Base-by-base conservation (phyloP, 2,113 vertebrate genomes). In the Nesoenas mayeri region DNA sequence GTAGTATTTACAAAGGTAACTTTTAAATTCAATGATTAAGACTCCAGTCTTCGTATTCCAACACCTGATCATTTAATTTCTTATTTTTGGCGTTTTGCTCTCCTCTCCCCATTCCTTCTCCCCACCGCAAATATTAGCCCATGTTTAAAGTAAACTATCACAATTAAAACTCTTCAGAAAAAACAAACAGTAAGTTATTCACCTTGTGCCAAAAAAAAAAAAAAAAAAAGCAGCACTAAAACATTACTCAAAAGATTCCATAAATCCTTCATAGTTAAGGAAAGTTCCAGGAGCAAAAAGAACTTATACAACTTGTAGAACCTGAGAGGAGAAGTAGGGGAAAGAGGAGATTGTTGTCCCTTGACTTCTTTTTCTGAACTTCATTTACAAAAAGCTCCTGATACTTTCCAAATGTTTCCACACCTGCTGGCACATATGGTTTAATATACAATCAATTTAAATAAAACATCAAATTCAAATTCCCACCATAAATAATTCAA, bases 1-100 rank as follows among this genome's bases (percentile, higher is more conserved):
- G 93, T 95, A 94, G 77, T 98, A 98, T 98, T 96, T 98, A 98
- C 97, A 98, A 94, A 93, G 91, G 93, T 74, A 96, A 95, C 94
- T 96, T 93, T 83, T 91, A 75, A 97, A 97, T 96, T 96, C 85
- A 92, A 62, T 64, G 65, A 91, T 91, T 86, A 74, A 80, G 89
- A 95, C 69, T 95, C 89, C 88, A 95, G 82, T 95, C 91, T 95
- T 97, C 79, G 85, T 64, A 85, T 95, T 83, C 77, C 83, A 97
- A 97, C 85, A 96, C n/a, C 62, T 74, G 12, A 70, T 97, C 85
- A 85, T 73, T 47, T 87, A 19, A 74, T 71, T 92, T 95, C 58
- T 88, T 58, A 44, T 75, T 97, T 90, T 93, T 94, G 86, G 93
- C 58, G 1, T 28, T 92, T 93, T 94, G 47, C 56, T 94, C 94